Conservation (phyloP, 1,140 invertebrate genomes). For the Drosophila prosaltans region DNA sequence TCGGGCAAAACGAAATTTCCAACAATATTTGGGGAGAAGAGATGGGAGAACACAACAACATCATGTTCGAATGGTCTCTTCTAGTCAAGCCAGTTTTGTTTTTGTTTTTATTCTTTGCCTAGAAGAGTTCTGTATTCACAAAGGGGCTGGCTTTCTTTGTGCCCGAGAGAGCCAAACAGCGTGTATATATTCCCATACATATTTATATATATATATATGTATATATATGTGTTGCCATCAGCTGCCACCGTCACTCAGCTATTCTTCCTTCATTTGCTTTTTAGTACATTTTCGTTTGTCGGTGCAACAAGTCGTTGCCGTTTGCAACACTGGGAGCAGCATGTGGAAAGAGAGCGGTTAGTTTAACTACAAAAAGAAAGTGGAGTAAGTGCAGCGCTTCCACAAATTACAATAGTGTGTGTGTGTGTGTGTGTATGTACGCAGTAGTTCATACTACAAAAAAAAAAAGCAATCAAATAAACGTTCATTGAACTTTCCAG, state of each 20-base stretch:
- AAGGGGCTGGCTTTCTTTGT: conserved; percentile 10
- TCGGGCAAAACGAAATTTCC: background rate
- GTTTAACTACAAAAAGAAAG: conserved; percentile 57
- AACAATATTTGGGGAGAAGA: background rate
- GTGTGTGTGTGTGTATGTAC: conserved; percentile 15
- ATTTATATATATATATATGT: no score
- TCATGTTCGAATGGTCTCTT: background rate
- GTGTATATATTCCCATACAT: background rate
- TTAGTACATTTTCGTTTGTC: conserved; percentile 62
- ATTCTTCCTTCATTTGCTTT: conserved; percentile 67
- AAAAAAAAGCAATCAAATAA: background rate
- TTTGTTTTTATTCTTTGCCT: background rate
- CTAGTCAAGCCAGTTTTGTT: conserved; percentile 6
- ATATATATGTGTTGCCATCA: background rate
- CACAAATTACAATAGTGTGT: background rate
- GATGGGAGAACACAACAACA: background rate
- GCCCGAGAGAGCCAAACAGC: background rate
- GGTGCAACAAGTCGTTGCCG: conserved; percentile 69
- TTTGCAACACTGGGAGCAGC: conserved; percentile 14
- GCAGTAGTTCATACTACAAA: background rate
- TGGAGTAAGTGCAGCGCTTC: conserved; percentile 57
- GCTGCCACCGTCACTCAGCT: conserved; percentile 26
- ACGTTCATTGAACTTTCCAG: conserved; percentile 49
- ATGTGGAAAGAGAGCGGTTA: conserved; percentile 43
- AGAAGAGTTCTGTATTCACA: conserved; percentile 9